phyloP scores from a whole-genome alignment of 2,888 invertebrate species.

The Apodemia hepburni region DNA sequence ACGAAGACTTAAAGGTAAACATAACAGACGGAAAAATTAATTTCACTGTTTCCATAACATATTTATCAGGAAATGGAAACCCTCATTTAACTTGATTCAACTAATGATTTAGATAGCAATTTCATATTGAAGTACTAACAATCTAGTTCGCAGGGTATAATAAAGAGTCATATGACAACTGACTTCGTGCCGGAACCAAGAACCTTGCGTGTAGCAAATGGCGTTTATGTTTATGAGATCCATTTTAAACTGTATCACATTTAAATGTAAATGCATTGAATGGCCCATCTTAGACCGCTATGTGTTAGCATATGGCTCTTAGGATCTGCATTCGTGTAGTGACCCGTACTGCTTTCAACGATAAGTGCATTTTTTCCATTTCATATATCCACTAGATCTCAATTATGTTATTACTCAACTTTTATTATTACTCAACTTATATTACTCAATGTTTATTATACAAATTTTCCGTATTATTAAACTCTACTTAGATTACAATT shows the following conservation, averaged over 20 bases:
- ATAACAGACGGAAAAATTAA: no score
- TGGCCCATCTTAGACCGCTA: constrained; percentile 7
- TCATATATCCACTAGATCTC: no score
- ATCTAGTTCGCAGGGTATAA: constrained; percentile 15
- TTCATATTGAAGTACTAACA: constrained; percentile 18
- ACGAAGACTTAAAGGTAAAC: no score
- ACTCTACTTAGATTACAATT: no score
- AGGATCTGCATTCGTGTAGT: not conserved
- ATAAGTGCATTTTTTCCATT: no score
- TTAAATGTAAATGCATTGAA: constrained; percentile 25
- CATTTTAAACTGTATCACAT: constrained; percentile 30
- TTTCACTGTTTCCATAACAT: constrained; percentile 1
- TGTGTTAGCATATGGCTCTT: not conserved
- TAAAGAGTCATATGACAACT: constrained; percentile 20
- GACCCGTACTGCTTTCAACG: no score
- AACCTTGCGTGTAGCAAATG: constrained; percentile 28
- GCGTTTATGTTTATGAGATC: constrained; percentile 28
- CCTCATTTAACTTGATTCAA: constrained; percentile 12
- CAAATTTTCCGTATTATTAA: no score
- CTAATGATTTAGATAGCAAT: constrained; percentile 13
- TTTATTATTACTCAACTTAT: no score
- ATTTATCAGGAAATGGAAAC: constrained; percentile 17
- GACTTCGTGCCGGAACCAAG: constrained; percentile 24
- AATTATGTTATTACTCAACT: no score
- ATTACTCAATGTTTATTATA: no score